Evolutionary conservation across 2,888 invertebrate species (phyloP).

Genomic region (Palloptera scutellata): DNA sequence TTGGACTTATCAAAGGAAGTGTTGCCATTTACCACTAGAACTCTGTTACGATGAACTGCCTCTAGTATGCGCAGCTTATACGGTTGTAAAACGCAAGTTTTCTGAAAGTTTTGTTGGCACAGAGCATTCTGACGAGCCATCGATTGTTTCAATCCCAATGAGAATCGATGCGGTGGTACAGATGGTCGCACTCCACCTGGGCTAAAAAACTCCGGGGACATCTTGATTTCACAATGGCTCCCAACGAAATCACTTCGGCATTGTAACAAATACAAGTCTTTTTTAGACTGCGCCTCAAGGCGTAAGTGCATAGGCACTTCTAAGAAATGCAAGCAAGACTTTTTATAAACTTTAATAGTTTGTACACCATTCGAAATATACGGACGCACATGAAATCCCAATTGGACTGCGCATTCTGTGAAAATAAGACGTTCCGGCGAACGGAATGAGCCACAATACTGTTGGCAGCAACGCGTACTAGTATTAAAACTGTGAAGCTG

Average conservation of each 20-base stretch:
- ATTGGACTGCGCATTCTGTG: constrained; percentile 28
- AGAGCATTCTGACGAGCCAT: constrained; percentile 36
- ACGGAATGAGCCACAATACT: constrained; percentile 38
- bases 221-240: constrained; percentile 32
- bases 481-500: constrained; percentile 37
- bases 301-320: constrained; percentile 27
- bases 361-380: constrained; percentile 38
- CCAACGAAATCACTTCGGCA: constrained; percentile 32
- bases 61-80: constrained; percentile 35
- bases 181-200: constrained; percentile 30
- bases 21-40: constrained; percentile 87
- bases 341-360: constrained; percentile 38
- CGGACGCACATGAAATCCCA: constrained; percentile 30
- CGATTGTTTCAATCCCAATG: constrained; percentile 43
- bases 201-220: constrained; percentile 29
- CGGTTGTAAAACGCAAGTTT: constrained; percentile 21
- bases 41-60: constrained; percentile 67
- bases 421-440: constrained; percentile 34
- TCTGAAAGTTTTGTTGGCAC: constrained; percentile 31
- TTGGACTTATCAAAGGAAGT: constrained; percentile 93
- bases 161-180: constrained; percentile 43
- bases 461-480: constrained; percentile 40
- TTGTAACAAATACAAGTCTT: constrained; percentile 38
- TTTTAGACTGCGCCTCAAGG: constrained; percentile 31
- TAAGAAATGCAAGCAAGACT: constrained; percentile 37